A percentile compares a stretch with the other conserved stretches of the same genome.
Conservation (phyloP, 1,140 invertebrate species). For the Trichonephila inaurata region DNA sequence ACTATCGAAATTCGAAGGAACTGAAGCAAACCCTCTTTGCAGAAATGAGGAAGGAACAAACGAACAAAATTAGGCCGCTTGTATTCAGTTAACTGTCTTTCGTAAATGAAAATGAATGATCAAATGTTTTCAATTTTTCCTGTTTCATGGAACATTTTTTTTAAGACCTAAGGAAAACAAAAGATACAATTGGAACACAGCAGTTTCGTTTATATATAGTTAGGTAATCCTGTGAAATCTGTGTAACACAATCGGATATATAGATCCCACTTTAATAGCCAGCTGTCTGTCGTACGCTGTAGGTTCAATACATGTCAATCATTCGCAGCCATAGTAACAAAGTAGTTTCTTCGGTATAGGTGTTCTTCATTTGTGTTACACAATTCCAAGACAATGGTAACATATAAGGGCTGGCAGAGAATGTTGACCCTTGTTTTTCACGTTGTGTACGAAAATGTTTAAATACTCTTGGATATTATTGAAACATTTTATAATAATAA, state of each 20-base stretch:
- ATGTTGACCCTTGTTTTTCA: no score
- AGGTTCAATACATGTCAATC: no score
- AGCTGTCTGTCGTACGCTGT: background rate
- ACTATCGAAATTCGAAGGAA: background rate
- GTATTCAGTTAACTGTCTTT: background rate
- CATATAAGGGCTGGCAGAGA: no score
- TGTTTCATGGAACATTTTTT: background rate
- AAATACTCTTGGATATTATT: no score
- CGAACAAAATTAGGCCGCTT: background rate
- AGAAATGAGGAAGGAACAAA: background rate
- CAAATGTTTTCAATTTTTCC: background rate
- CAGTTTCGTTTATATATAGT: background rate
- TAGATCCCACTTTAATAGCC: background rate
- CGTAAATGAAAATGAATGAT: slow-evolving; percentile 8
- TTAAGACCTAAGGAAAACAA: background rate
- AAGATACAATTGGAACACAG: background rate
- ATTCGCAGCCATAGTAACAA: no score
- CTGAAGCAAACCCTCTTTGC: background rate
- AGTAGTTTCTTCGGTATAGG: no score
- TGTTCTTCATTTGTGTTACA: no score
- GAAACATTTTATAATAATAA: no score
- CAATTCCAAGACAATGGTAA: no score
- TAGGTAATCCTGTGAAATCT: background rate
- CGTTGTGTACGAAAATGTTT: no score
- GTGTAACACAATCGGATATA: background rate